Conservation (phyloP, 2,888 invertebrate species). For the Athalia rosae region DNA sequence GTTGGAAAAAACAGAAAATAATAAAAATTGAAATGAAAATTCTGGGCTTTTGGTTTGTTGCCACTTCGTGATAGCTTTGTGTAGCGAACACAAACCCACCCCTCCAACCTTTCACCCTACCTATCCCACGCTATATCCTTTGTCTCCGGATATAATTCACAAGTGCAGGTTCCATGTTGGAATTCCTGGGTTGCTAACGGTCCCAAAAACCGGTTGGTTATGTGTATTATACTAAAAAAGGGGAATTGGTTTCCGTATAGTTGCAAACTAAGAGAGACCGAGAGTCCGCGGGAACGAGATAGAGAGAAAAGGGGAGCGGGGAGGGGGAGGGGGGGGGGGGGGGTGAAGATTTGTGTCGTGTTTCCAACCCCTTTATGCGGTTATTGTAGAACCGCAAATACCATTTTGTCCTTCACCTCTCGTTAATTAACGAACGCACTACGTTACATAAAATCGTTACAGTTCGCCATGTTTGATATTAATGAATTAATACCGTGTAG, state of each 20-base stretch:
- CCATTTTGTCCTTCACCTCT: conserved; percentile 59
- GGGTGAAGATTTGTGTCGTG: conserved; percentile 38
- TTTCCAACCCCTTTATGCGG: conserved; percentile 14
- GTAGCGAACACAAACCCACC: too few species aligned
- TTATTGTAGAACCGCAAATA: conserved; percentile 50
- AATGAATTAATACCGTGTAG: too few species aligned
- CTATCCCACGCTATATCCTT: background rate
- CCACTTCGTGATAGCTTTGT: too few species aligned
- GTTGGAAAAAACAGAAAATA: too few species aligned
- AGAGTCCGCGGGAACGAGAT: background rate
- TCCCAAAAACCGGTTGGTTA: conserved; percentile 25
- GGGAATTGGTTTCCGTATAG: background rate
- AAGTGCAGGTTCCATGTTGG: conserved; percentile 8
- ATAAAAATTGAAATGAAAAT: too few species aligned
- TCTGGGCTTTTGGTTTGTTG: too few species aligned
- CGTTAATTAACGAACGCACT: conserved; percentile 58
- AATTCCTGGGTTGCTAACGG: conserved; percentile 33
- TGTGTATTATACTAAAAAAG: conserved; percentile 13
- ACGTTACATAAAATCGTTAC: conserved; percentile 30
- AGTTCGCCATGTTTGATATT: background rate
- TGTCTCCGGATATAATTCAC: conserved; percentile 19
- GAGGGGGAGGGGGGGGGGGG: too few species aligned
- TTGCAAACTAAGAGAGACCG: background rate
- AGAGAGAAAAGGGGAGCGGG: background rate
- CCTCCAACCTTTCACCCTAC: too few species aligned